phyloP scores from a whole-genome alignment of 2,888 invertebrate genomes.

The Thereva unica region DNA sequence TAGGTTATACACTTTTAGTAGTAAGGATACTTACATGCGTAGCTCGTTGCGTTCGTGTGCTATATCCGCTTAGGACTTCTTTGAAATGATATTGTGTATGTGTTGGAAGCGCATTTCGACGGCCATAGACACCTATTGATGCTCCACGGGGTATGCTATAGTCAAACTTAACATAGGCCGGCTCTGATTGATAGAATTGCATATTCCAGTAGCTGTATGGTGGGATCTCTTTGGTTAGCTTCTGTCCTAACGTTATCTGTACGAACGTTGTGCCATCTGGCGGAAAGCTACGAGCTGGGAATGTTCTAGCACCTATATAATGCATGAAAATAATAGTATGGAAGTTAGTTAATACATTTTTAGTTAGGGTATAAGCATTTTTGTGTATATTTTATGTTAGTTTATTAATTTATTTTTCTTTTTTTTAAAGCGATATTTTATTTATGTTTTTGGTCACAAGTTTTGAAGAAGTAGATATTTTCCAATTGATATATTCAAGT shows the following conservation, averaged over 20 bases:
- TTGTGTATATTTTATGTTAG: no score
- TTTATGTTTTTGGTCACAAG: conserved; percentile 11
- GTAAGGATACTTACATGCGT: conserved; percentile 75
- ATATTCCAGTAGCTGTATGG: conserved; percentile 97
- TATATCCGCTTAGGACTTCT: conserved; percentile 89
- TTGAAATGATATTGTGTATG: conserved; percentile 96
- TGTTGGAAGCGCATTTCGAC: conserved; percentile 91
- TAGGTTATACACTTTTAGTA: not conserved
- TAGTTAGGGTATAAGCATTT: no score
- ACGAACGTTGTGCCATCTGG: conserved; percentile 92
- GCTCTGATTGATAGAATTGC: conserved; percentile 94
- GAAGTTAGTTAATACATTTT: conserved; percentile 28
- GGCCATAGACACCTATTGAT: conserved; percentile 92
- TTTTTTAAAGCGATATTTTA: no score
- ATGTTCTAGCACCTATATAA: conserved; percentile 77
- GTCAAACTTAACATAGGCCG: conserved; percentile 92
- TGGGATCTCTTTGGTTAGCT: conserved; percentile 84
- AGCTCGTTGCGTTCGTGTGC: conserved; percentile 79
- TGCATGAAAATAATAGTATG: conserved; percentile 42
- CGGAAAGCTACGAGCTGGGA: conserved; percentile 87
- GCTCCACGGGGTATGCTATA: conserved; percentile 90
- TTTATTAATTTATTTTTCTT: no score
- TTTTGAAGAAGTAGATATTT: conserved; percentile 6
- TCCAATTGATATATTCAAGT: not conserved
- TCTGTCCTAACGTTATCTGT: conserved; percentile 85